Evolutionary conservation across 2,113 vertebrate species (phyloP).

Genomic region (Sander vitreus): DNA sequence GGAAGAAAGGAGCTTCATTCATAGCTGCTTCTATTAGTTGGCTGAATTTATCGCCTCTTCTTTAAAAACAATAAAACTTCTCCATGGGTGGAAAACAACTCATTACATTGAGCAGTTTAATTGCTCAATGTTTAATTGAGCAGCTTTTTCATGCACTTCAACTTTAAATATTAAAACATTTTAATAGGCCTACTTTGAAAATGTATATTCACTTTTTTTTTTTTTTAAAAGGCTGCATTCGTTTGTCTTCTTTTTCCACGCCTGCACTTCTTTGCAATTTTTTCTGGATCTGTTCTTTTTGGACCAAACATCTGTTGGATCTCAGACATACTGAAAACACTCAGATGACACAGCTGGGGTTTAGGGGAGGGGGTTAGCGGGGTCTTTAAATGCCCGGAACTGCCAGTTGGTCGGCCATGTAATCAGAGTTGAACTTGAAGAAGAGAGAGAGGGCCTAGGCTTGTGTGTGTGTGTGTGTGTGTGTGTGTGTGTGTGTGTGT

Average conservation of each 20-base stretch:
- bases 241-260: background rate
- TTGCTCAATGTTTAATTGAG: conserved; percentile 19
- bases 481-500: conserved; percentile 27
- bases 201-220: no score
- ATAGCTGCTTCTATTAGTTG: conserved; percentile 42
- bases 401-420: conserved; percentile 61
- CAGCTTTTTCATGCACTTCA: conserved; percentile 13
- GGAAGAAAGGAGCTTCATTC: conserved; percentile 59
- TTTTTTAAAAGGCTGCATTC: no score
- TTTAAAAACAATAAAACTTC: conserved; percentile 35
- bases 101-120: no score
- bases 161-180: no score
- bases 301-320: conserved; percentile 60
- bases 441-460: conserved; percentile 34
- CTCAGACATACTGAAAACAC: conserved; percentile 44
- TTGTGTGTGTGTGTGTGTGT: background rate
- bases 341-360: conserved; percentile 63
- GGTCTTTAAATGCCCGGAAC: conserved; percentile 56
- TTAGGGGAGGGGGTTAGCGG: conserved; percentile 8
- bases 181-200: no score
- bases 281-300: conserved; percentile 4
- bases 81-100: conserved; percentile 44
- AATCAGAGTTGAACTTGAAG: conserved; percentile 74
- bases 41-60: conserved; percentile 48
- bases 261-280: background rate